A percentile compares a stretch with the other conserved stretches of the same genome.
Evolutionary conservation across 1,140 invertebrate genomes (phyloP).

Genomic region (Drosophila ambigua): DNA sequence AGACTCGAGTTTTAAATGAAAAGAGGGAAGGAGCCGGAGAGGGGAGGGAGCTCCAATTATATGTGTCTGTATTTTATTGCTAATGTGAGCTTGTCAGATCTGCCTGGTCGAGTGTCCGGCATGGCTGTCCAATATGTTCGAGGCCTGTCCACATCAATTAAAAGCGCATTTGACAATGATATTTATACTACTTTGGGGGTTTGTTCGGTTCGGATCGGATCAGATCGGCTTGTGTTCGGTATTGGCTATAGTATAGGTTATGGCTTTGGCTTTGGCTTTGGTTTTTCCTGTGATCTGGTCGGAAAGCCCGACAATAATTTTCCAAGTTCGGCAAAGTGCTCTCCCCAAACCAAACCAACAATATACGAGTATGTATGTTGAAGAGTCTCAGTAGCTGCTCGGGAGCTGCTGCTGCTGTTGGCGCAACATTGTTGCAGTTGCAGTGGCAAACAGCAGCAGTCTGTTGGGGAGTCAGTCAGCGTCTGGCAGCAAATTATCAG

Average conservation of each 20-base stretch:
- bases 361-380: conserved; percentile 4
- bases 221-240: background rate
- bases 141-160: conserved; percentile 79
- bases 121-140: conserved; percentile 75
- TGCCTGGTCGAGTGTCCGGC: conserved; percentile 67
- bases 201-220: conserved; percentile 25
- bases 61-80: conserved; percentile 69
- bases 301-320: conserved; percentile 1
- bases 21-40: conserved; percentile 26
- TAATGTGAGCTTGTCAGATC: conserved; percentile 76
- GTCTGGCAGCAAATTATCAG: conserved; percentile 46
- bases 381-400: conserved; percentile 19
- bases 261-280: too few species aligned
- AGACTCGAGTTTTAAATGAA: conserved; percentile 58
- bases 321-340: conserved; percentile 18
- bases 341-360: background rate
- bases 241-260: too few species aligned
- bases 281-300: background rate
- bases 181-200: conserved; percentile 53
- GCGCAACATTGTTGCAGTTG: conserved; percentile 52
- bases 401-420: conserved; percentile 9
- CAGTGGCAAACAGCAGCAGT: conserved; percentile 11
- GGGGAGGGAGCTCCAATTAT: conserved; percentile 64
- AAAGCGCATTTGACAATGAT: conserved; percentile 82
- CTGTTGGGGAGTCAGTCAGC: conserved; percentile 1